Evolutionary conservation across 2,797 vertebrate species (phyloP).

Genomic region (Paedocypris micromegethes): DNA sequence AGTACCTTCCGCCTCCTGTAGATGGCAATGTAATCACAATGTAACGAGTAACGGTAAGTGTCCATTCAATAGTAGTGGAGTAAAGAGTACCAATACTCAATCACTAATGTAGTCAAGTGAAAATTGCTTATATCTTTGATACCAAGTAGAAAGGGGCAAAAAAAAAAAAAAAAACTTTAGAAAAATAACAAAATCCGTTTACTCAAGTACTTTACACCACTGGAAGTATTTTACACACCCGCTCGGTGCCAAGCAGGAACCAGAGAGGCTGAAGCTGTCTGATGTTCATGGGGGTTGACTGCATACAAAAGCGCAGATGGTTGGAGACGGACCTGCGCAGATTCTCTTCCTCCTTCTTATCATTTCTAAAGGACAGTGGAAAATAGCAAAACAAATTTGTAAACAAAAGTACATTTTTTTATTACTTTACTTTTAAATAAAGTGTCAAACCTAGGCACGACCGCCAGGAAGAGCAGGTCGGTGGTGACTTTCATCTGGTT

Average conservation of each 20-base stretch:
- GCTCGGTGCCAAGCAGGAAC: slow-evolving; percentile 74
- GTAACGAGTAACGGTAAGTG: no score
- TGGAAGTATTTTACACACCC: slow-evolving; percentile 62
- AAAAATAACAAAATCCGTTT: no score
- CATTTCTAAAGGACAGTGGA: slow-evolving; percentile 57
- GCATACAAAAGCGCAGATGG: slow-evolving; percentile 81
- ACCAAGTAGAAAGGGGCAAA: no score
- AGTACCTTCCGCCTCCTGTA: no score
- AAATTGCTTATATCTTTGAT: no score
- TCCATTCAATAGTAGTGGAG: no score
- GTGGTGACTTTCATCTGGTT: slow-evolving; percentile 84
- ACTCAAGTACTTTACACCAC: background rate
- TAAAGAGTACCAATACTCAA: no score
- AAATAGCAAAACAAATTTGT: background rate
- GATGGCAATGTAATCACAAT: no score
- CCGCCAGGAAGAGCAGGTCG: slow-evolving; percentile 66
- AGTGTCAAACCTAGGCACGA: slow-evolving; percentile 58
- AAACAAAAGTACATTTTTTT: background rate
- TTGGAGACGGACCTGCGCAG: slow-evolving; percentile 69
- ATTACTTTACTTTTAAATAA: background rate
- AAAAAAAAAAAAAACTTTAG: no score
- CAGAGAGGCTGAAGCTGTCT: slow-evolving; percentile 80
- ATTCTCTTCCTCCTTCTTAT: slow-evolving; percentile 57
- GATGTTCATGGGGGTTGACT: slow-evolving; percentile 77
- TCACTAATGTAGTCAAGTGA: no score